phyloP scores from a whole-genome alignment of 2,888 invertebrate species.

The Tetrapedia diversipes region DNA sequence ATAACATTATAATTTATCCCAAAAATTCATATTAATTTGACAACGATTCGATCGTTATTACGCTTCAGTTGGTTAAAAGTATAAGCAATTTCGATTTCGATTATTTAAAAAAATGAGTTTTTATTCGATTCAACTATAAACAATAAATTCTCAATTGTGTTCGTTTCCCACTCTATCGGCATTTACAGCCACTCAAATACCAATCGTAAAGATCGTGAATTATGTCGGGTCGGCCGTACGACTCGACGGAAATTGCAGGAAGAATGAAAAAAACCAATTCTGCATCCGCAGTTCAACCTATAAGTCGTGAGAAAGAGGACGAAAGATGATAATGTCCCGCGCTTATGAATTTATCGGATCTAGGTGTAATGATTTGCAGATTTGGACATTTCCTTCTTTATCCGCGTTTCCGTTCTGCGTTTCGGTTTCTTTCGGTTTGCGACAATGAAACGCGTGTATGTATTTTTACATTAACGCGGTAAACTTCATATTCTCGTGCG shows the following conservation, averaged over 20 bases:
- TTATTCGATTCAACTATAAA: too few species aligned
- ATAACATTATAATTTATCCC: too few species aligned
- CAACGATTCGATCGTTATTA: neutral
- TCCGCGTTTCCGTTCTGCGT: neutral
- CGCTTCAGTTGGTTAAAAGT: too few species aligned
- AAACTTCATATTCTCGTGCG: neutral
- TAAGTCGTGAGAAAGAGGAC: slow-evolving; percentile 29
- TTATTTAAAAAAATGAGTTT: too few species aligned
- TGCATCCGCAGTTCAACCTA: slow-evolving; percentile 53
- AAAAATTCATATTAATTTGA: too few species aligned
- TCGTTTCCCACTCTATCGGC: slow-evolving; percentile 36
- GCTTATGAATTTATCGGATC: slow-evolving; percentile 27
- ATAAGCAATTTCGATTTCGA: too few species aligned
- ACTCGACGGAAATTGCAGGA: slow-evolving; percentile 65
- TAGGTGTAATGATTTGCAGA: neutral
- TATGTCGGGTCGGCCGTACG: slow-evolving; percentile 40
- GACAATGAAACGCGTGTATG: too few species aligned
- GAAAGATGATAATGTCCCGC: slow-evolving; percentile 25
- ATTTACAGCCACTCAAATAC: slow-evolving; percentile 58
- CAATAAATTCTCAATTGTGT: neutral
- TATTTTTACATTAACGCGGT: too few species aligned
- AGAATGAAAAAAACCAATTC: slow-evolving; percentile 62
- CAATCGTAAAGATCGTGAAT: slow-evolving; percentile 56
- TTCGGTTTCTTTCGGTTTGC: too few species aligned
- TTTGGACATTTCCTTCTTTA: slow-evolving; percentile 3